phyloP scores from a whole-genome alignment of 2,113 vertebrate genomes.

The Ciconia maguari region DNA sequence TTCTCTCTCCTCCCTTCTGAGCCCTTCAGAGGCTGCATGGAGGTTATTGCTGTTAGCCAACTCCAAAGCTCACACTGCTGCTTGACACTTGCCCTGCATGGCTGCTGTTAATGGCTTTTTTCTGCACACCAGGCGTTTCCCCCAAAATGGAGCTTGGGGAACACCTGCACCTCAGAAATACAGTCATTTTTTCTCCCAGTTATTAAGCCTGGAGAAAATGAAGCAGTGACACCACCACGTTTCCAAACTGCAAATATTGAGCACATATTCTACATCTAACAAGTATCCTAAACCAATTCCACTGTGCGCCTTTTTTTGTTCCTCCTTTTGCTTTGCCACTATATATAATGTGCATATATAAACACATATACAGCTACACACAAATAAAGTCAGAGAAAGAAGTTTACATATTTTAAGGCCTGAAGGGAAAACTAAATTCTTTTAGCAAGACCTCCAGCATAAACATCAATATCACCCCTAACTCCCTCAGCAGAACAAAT shows the following conservation, averaged over 20 bases:
- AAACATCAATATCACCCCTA: background rate
- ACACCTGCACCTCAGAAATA: background rate
- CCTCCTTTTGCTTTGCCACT: background rate
- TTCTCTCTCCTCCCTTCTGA: background rate
- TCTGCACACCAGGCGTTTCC: background rate
- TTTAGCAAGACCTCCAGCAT: background rate
- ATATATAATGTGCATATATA: background rate
- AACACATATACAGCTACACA: background rate
- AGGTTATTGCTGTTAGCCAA: background rate
- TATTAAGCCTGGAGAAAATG: background rate
- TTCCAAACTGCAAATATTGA: background rate
- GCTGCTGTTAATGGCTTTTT: background rate
- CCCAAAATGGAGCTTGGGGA: background rate
- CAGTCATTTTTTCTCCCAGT: background rate
- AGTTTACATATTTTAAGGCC: slow-evolving; percentile 15
- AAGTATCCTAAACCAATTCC: background rate
- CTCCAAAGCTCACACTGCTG: background rate
- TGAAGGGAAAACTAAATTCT: slow-evolving; percentile 1
- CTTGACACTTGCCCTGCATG: fast-evolving
- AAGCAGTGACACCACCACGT: background rate
- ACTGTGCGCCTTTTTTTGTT: background rate
- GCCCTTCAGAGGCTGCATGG: background rate
- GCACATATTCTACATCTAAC: background rate
- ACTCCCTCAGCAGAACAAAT: background rate
- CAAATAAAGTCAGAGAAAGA: background rate